Conservation (phyloP, 1,140 invertebrate genomes). For the Ptiloglossa arizonensis region DNA sequence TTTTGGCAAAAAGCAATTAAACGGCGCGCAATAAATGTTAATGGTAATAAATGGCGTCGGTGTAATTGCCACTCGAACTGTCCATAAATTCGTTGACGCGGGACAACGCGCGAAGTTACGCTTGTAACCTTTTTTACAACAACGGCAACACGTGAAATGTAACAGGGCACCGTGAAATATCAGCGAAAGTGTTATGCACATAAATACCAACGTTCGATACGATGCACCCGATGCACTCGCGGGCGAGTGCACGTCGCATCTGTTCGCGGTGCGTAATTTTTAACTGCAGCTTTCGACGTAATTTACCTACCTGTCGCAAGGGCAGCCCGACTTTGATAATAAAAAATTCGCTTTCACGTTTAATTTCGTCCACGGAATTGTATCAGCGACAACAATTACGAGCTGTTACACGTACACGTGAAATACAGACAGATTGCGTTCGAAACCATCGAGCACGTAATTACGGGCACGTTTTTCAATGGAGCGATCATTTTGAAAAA, state of each 20-base stretch:
- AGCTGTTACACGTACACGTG: too few relatives aligned
- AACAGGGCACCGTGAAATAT: constrained; percentile 15
- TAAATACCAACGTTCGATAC: neutral
- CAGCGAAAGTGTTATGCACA: constrained; percentile 7
- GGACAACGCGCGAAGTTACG: constrained; percentile 9
- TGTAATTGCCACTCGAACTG: neutral
- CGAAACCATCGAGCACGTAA: too few relatives aligned
- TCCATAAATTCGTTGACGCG: constrained; percentile 11
- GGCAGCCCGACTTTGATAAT: neutral
- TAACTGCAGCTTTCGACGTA: neutral
- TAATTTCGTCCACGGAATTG: neutral
- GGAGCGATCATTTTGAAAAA: too few relatives aligned
- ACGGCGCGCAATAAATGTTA: neutral
- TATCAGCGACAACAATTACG: too few relatives aligned
- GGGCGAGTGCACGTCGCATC: neutral
- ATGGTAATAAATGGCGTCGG: neutral
- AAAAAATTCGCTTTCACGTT: neutral
- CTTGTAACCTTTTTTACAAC: neutral
- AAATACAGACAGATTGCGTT: too few relatives aligned
- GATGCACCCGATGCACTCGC: neutral
- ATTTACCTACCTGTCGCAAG: neutral
- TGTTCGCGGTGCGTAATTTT: neutral
- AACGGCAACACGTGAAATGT: neutral
- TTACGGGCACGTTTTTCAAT: too few relatives aligned
- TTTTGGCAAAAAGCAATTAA: neutral